phyloP scores from a whole-genome alignment of 2,888 invertebrate genomes.

The Tachystola acroxantha region DNA sequence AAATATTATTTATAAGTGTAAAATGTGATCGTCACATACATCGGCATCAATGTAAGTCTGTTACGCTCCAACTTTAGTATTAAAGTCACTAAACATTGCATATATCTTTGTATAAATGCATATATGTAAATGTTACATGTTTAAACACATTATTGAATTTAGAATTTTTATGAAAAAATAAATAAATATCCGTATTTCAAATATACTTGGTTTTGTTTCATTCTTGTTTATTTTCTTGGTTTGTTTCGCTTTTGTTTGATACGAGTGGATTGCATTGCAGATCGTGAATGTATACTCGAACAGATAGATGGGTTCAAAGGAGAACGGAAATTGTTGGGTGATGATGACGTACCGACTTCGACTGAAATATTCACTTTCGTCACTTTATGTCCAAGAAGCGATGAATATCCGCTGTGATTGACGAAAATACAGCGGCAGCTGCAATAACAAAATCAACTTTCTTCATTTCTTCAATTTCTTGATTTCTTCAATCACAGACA shows the following conservation, averaged over 20 bases:
- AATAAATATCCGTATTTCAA: constrained; percentile 80
- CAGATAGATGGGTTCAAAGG: constrained; percentile 8
- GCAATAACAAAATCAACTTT: no score
- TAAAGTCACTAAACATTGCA: constrained; percentile 75
- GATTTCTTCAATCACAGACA: no score
- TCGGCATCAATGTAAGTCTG: constrained; percentile 57
- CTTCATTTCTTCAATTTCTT: no score
- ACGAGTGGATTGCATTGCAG: constrained; percentile 2
- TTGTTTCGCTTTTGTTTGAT: constrained; percentile 8
- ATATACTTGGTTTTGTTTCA: constrained; percentile 68
- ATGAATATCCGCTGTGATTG: no score
- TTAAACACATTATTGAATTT: constrained; percentile 79
- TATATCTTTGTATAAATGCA: constrained; percentile 79
- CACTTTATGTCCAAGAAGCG: no score
- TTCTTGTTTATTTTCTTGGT: constrained; percentile 30
- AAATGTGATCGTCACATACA: constrained; percentile 62
- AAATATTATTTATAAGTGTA: constrained; percentile 73
- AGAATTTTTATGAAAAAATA: constrained; percentile 80
- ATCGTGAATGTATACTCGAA: constrained; percentile 1
- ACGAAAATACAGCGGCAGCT: no score
- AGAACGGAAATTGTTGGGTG: neutral
- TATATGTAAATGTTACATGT: constrained; percentile 79
- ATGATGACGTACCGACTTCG: neutral
- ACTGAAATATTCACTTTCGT: neutral
- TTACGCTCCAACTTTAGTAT: constrained; percentile 76